Evolutionary conservation across 2,888 invertebrate species (phyloP), one percentile per base, ranked within the genome.

Genomic region (Synanthedon andrenaeformis): DNA sequence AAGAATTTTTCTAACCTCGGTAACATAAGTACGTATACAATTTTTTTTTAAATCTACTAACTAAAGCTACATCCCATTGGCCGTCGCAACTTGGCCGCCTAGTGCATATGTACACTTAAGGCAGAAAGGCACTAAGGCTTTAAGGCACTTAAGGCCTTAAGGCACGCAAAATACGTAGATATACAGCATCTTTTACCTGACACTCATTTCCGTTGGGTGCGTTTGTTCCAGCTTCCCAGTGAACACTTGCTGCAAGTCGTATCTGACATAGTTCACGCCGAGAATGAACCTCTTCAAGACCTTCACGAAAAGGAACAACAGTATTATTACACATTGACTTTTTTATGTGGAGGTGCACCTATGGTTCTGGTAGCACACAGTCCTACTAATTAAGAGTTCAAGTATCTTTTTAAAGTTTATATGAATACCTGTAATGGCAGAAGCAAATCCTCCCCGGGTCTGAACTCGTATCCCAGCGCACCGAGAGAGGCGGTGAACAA

Each of bases 361-460:
- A 49, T 17, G 4, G 17, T 14, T 17, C 13, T 14, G 17, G 19
- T 14, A 1, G n/a, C 13, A n/a, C 8, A 23, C 5, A 23, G n/a
- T n/a, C n/a, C n/a, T n/a, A n/a, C n/a, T n/a, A n/a, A n/a, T n/a
- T n/a, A n/a, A n/a, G n/a, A n/a, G n/a, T n/a, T n/a, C n/a, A n/a
- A n/a, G n/a, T n/a, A n/a, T 49, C n/a, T 49, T 49, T 3, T 23
- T 23, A 23, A 23, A 3, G 23, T 3, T 23, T 3, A 23, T 5
- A 23, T 23, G 3, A 23, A 23, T 3, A 82, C 85, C 74, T 86
- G 86, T 1, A 85, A 54, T 0, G 86, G 86, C 35, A 83, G 55
- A n/a, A 92, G 63, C 23, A 85, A 84, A 41, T 91, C 83, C 17
- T 90, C 90, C 49, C 90, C 91, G 0, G 89, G 87, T 14, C 89